Conservation (phyloP, 2,113 vertebrate species). For the Mirounga angustirostris region DNA sequence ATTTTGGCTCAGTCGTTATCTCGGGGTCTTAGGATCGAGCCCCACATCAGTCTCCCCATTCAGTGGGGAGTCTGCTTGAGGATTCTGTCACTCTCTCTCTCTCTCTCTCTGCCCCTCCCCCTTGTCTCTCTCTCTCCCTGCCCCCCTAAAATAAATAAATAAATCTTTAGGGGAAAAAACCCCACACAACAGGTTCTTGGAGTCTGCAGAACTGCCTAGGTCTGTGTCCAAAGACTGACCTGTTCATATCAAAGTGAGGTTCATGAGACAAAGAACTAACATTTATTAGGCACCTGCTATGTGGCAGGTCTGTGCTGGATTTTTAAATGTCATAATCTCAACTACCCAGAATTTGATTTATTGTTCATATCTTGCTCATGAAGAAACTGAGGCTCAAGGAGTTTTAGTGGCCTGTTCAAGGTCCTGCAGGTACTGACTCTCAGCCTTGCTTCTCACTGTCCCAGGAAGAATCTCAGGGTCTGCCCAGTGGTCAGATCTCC, state of each 20-base stretch:
- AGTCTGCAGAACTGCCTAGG: background rate
- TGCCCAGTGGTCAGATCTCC: background rate
- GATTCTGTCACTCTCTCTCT: background rate
- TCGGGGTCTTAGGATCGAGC: background rate
- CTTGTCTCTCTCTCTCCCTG: background rate
- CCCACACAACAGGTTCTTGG: background rate
- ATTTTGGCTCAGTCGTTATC: background rate
- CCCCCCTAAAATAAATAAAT: background rate
- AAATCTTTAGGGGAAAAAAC: background rate
- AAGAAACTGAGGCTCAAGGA: background rate
- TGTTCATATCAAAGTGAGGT: background rate
- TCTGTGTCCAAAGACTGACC: background rate
- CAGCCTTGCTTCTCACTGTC: background rate
- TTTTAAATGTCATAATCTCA: constrained; percentile 26
- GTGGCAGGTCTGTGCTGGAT: background rate
- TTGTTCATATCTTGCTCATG: background rate
- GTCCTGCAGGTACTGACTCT: background rate
- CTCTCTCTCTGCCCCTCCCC: background rate
- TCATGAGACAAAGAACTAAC: background rate
- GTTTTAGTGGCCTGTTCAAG: background rate
- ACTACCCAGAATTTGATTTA: background rate
- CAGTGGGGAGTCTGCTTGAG: background rate
- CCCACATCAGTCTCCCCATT: background rate
- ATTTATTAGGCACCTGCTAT: background rate
- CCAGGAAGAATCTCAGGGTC: background rate